These are phyloP conservation scores for Girardia tigrina DNA, from an alignment of 2,888 invertebrate genomes.

Conservation along the genomic window DNA sequence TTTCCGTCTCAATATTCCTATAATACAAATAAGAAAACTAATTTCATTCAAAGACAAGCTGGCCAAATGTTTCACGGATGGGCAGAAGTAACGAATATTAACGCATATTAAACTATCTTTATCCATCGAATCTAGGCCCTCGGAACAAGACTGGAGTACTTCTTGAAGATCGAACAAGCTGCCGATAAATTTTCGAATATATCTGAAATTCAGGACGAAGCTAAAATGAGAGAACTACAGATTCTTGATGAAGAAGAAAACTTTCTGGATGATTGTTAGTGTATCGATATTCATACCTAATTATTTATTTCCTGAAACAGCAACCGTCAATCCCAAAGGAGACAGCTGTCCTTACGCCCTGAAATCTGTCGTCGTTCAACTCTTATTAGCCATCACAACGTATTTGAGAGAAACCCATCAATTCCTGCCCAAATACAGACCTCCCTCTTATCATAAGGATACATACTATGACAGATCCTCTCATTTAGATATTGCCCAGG, in stretches of 20 bases:
- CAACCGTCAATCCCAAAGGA: conserved; percentile 46
- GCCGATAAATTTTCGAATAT: conserved; percentile 46
- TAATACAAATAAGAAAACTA: conserved; percentile 45
- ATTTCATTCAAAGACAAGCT: conserved; percentile 70
- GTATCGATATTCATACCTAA: not conserved
- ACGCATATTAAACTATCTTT: not conserved
- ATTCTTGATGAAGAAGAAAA: conserved; percentile 64
- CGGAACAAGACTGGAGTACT: conserved; percentile 75
- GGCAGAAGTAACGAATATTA: conserved; percentile 59
- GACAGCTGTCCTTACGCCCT: conserved; percentile 58
- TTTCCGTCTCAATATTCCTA: not conserved
- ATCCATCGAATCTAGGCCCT: conserved; percentile 55
- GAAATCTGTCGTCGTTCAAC: conserved; percentile 75
- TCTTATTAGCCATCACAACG: conserved; percentile 88
- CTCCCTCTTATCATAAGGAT: conserved; percentile 44
- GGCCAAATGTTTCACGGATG: conserved; percentile 93
- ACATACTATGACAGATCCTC: conserved; percentile 43
- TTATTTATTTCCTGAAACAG: conserved; percentile 39
- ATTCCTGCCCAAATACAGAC: conserved; percentile 52
- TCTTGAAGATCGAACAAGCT: conserved; percentile 62
- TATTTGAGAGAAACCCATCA: conserved; percentile 91
- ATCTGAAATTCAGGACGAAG: conserved; percentile 47
- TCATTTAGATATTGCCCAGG: not conserved
- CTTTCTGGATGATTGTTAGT: conserved; percentile 76
- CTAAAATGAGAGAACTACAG: conserved; percentile 48